phyloP scores from a whole-genome alignment of 2,113 vertebrate genomes.

The Otolemur garnettii region DNA sequence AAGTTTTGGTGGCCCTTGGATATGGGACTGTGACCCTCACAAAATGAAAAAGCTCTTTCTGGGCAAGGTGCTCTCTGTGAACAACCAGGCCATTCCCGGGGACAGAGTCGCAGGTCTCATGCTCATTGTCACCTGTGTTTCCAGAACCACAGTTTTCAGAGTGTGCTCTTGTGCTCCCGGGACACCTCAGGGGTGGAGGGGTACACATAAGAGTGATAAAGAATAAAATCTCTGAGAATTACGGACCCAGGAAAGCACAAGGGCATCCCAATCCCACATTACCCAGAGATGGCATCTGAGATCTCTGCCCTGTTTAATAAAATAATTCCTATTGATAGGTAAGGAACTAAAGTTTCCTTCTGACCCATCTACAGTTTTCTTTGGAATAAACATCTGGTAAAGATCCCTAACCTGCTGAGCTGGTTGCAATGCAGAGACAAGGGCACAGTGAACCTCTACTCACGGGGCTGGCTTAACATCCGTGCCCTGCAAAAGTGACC shows the following conservation, averaged over 20 bases:
- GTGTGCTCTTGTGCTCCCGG: neutral
- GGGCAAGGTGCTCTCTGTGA: neutral
- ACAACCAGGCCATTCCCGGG: too few species aligned
- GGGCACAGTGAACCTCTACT: neutral
- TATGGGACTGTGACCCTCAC: neutral
- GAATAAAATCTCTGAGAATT: neutral
- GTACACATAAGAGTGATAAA: neutral
- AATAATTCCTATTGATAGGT: neutral
- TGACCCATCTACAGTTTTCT: neutral
- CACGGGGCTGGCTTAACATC: too few species aligned
- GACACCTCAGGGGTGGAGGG: neutral
- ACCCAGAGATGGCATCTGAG: neutral
- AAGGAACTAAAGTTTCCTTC: neutral
- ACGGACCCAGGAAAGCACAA: neutral
- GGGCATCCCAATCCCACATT: neutral
- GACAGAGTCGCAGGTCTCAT: neutral
- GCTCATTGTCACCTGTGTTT: neutral
- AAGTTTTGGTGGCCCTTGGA: neutral
- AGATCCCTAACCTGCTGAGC: neutral
- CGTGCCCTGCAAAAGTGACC: neutral
- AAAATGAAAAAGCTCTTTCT: neutral
- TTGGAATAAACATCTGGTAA: neutral
- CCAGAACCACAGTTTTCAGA: neutral
- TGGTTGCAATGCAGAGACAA: rapidly evolving
- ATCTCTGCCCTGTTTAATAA: neutral